Percentiles rank a stretch among this genome's conserved stretches.
These are phyloP conservation scores for Spermophilus dauricus DNA, from an alignment of 2,113 vertebrate species.

Conservation along the genomic window DNA sequence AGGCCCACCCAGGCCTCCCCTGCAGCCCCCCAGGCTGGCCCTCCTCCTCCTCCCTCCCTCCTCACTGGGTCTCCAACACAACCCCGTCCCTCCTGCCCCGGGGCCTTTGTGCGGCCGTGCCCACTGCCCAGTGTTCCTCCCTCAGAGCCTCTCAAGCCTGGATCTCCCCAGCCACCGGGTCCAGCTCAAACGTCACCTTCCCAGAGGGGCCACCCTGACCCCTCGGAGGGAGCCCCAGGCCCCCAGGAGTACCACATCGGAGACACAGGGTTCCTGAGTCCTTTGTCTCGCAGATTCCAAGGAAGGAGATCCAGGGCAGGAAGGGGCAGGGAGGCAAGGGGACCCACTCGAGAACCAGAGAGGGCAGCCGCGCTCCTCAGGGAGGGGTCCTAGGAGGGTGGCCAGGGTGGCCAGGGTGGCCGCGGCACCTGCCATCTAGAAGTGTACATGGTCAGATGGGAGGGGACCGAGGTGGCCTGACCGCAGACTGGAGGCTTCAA, in stretches of 20 bases:
- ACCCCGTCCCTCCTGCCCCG: neutral
- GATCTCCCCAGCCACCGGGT: neutral
- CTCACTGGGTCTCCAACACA: neutral
- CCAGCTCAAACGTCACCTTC: neutral
- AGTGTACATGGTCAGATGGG: no score
- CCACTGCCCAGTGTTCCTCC: no score
- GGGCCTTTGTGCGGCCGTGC: neutral
- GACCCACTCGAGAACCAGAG: rapidly evolving
- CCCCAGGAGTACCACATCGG: rapidly evolving
- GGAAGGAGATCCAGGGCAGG: no score
- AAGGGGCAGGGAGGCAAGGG: no score
- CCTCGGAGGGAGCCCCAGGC: rapidly evolving
- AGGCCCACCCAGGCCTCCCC: neutral
- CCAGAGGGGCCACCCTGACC: neutral
- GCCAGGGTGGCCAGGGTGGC: no score
- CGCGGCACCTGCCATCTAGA: no score
- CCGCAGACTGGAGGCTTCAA: no score
- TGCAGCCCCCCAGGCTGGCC: rapidly evolving
- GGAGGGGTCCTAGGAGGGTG: no score
- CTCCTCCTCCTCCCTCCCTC: no score
- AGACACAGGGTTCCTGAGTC: neutral
- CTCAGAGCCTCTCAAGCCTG: neutral
- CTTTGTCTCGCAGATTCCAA: no score
- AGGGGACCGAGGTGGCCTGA: no score
- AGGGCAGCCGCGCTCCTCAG: no score